Evolutionary conservation across 2,113 vertebrate species (phyloP), one percentile per base, ranked within the genome.

Genomic region (Galemys pyrenaicus): DNA sequence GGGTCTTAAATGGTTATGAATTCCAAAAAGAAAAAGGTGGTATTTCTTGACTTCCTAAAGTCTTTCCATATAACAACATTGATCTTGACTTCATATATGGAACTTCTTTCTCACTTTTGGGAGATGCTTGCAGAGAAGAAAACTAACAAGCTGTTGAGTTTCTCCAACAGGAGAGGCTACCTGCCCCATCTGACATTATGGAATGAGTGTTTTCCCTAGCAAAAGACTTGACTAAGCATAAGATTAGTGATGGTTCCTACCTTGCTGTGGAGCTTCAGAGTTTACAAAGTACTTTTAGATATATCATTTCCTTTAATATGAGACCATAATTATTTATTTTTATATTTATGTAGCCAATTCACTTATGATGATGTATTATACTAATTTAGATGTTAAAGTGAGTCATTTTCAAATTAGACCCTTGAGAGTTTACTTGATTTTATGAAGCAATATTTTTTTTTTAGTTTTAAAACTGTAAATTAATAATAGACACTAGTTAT

Each of bases 351-450:
- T 44, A 56, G 24, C 30, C 5, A 58, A 80, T 95, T 93, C 44
- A 67, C 87, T 87, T 92, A 37, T 84, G 37, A 88, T 95, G 46
- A 95, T 68, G 32, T 37, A 91, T 90, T 96, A 58, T 70, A 92
- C 49, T 95, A 95, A 96, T 96, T 92, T 94, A 90, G 58, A 91
- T 87, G 54, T 65, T 89, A 37, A 80, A 80, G 22, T 92, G 82
- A 83, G 56, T 96, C 88, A 92, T 88, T 28, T 65, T 95, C 30
- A 9, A 86, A 81, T 51, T 64, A 85, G 24, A 70, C 68, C 37
- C 37, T 86, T 77, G 81, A 86, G 89, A 71, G 9, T 78, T 64
- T 51, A 68, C 62, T 88, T 84, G 68, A 92, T 78, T 94, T 94
- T 81, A 88, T 94, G 68, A 92, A 87, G 82, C 49, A 85, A 70